Base-by-base conservation (phyloP, 2,888 invertebrate species). In the Melinaea marsaeus region DNA sequence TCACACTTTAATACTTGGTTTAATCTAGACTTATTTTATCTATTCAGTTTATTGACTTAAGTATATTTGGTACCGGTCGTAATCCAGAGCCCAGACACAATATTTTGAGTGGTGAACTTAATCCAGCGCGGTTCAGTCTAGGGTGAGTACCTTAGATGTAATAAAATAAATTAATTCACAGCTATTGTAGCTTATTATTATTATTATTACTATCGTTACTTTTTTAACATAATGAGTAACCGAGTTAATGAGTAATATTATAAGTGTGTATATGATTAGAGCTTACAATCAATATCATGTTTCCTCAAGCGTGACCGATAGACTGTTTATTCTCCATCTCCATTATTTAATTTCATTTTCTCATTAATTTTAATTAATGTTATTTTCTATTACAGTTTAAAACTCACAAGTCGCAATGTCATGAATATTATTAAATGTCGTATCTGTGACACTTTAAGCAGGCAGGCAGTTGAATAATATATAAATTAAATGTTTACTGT, bases 11-110 rank as follows among this genome's bases (percentile, higher is more conserved):
- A 46, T 58, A 61, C 47, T 54, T 47, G 4, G 22, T 58, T 47
- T 58, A 64, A 58, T 54, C 35, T 61, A 58, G 57, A 60, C 35
- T 61, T 61, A 64, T 61, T 56, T 59, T 51, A 61, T 63, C 48
- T 55, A 59, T 57, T 54, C 57, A 54, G 34, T 61, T 64, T 46
- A 58, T 61, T 13, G 60, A 64, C 46, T 61, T 37, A 64, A 61
- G 37, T 58, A 13, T 64, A 64, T 61, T 64, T 45, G 51, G 13
- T 22, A 33, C 22, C 34, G 57, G 37, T 57, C 47, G 55, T 58
- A 55, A 61, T 61, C 57, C 55, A 46, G 13, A 55, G 35, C 37
- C 61, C 61, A 64, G 61, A 64, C 64, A 60, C 33, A 58, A 64
- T 64, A 64, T 61, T 64, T 61, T 42, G 48, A 47, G 47, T 51